Base-by-base conservation (phyloP, 2,797 vertebrate species). In the Chrosomus eos region DNA sequence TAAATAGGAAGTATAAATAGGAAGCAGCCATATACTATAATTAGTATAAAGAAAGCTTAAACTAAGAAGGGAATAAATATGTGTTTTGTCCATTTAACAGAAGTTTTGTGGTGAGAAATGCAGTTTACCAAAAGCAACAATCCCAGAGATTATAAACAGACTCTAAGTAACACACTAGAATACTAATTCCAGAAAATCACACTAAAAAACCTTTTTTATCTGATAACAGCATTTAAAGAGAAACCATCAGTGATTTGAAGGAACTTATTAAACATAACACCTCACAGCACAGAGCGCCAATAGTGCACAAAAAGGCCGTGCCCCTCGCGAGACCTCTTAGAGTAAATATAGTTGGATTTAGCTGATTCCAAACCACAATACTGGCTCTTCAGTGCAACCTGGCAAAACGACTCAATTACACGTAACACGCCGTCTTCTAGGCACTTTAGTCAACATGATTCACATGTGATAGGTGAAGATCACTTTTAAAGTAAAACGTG, bases 261-360 rank as follows among this genome's bases (percentile, higher is more conserved):
- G 84, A 90, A 75, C 77, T 85, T 45, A 26, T 82, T 87, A 51
- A 82, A 82, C 43, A 48, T 13, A 53, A 40, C 1, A 77, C 85
- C 23, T 74, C 31, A 53, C 83, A 85, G 33, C 82, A 90, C 86
- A 86, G 82, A 89, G 89, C 66, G 78, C 60, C 82, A 45, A 58
- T 81, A 88, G 88, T 89, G 71, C 40, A 88, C 83, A 86, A 82
- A 87, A 81, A 81, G 81, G 33, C 85, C 60, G 86, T 90, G 81
- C 83, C 89, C 87, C 87, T 88, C 89, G 86, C 87, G 90, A 94
- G 90, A 92, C 88, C 68, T 81, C 86, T 86, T 48, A 90, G 89
- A 91, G 91, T 93, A 90, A 95, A 93, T 91, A 93, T 71, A 23
- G 89, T 89, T 36, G 60, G 89, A 90, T 93, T 93, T 89, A 87